phyloP scores from a whole-genome alignment of 1,140 invertebrate genomes.

The Diorhabda carinulata region DNA sequence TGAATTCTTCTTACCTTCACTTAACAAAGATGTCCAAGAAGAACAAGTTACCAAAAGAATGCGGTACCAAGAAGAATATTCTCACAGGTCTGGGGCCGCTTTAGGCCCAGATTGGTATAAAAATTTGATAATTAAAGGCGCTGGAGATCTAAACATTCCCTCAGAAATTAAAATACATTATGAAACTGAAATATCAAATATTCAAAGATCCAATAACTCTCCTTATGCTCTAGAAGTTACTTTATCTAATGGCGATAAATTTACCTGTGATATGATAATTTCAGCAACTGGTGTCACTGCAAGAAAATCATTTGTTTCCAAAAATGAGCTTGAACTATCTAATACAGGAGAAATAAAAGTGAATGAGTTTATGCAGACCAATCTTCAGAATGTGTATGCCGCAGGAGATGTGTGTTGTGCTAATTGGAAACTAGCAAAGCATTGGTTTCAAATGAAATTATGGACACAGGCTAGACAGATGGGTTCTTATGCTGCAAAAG shows the following conservation, averaged over 20 bases:
- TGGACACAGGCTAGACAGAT: constrained; percentile 98
- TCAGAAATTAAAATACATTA: constrained; percentile 58
- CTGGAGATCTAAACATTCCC: constrained; percentile 50
- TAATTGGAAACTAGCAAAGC: constrained; percentile 68
- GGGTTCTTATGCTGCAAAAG: constrained; percentile 89
- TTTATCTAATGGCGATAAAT: constrained; percentile 69
- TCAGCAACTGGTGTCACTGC: constrained; percentile 93
- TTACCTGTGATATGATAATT: constrained; percentile 87
- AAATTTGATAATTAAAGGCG: constrained; percentile 62
- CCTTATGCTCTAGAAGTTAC: constrained; percentile 69
- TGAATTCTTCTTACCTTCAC: constrained; percentile 75
- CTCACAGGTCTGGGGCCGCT: constrained; percentile 66
- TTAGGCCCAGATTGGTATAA: constrained; percentile 94
- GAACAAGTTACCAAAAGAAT: constrained; percentile 59
- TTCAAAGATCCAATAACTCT: constrained; percentile 34
- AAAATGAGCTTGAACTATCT: constrained; percentile 56
- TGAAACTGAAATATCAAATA: constrained; percentile 63
- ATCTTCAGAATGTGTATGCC: constrained; percentile 76
- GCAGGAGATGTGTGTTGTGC: constrained; percentile 91
- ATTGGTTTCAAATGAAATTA: constrained; percentile 96
- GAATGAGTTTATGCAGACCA: constrained; percentile 83
- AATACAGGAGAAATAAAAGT: constrained; percentile 77
- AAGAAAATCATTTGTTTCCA: constrained; percentile 56
- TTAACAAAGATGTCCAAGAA: constrained; percentile 38
- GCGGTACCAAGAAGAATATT: constrained; percentile 61